Conservation (phyloP, 1,140 invertebrate genomes). For the Drosophila funebris region DNA sequence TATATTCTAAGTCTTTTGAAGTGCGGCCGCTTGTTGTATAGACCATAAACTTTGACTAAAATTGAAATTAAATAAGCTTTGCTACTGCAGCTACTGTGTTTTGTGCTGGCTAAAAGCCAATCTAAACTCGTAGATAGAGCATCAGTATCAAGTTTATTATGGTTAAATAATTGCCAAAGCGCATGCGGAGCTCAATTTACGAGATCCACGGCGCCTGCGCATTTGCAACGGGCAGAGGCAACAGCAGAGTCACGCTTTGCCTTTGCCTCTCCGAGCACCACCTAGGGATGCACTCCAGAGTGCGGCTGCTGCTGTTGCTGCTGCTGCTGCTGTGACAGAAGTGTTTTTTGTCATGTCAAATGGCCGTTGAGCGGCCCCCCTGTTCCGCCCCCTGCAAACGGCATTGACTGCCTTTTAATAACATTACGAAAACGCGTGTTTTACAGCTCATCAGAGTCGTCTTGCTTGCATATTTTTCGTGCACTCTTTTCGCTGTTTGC, state of each 20-base stretch:
- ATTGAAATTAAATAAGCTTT: constrained; percentile 44
- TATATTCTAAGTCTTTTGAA: neutral
- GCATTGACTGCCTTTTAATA: constrained; percentile 54
- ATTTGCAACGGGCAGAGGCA: neutral
- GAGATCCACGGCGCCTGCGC: constrained; percentile 33
- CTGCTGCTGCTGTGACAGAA: constrained; percentile 71
- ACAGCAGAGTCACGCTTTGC: constrained; percentile 46
- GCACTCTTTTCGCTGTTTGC: constrained; percentile 37
- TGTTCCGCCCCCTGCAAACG: neutral
- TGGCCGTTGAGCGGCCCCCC: constrained; percentile 57
- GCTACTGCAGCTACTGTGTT: constrained; percentile 44
- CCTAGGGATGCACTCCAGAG: constrained; percentile 37
- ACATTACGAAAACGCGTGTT: constrained; percentile 79
- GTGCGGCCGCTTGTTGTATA: neutral
- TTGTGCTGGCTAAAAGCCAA: constrained; percentile 23
- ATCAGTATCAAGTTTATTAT: constrained; percentile 61
- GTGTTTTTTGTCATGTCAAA: constrained; percentile 81
- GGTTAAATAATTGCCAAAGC: constrained; percentile 61
- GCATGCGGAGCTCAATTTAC: constrained; percentile 71
- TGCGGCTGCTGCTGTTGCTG: constrained; percentile 6
- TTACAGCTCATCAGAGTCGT: constrained; percentile 73
- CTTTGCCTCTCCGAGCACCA: constrained; percentile 19
- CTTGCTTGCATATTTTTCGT: constrained; percentile 24
- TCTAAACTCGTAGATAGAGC: constrained; percentile 45
- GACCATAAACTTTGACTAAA: constrained; percentile 5